Conservation (phyloP, 2,113 vertebrate genomes). For the Eublepharis macularius region DNA sequence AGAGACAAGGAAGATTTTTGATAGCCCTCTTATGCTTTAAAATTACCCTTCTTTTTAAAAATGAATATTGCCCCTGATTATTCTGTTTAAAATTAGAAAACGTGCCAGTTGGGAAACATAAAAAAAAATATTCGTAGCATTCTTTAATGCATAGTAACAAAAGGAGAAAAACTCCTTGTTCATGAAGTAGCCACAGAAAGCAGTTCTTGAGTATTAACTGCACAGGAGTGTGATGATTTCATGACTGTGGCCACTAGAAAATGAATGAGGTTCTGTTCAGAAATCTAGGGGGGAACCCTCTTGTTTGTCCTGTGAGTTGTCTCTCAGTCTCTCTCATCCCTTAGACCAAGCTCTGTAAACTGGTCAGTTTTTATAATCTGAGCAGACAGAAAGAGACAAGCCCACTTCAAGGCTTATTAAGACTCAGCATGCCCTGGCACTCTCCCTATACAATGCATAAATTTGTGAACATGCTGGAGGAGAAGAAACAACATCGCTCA, state of each 20-base stretch:
- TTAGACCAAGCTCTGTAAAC: not conserved
- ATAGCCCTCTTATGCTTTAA: slow-evolving; percentile 48
- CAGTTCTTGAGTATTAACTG: slow-evolving; percentile 37
- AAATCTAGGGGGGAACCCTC: not conserved
- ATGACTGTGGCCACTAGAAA: not conserved
- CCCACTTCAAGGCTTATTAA: too few relatives aligned
- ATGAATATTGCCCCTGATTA: slow-evolving; percentile 53
- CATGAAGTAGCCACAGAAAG: slow-evolving; percentile 6
- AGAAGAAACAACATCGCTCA: not conserved
- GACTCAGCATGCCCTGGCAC: not conserved
- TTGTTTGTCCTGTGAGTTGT: too few relatives aligned
- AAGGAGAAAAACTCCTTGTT: slow-evolving; percentile 43
- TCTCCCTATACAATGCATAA: not conserved
- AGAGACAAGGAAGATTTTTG: slow-evolving; percentile 21
- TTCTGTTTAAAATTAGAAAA: slow-evolving; percentile 34
- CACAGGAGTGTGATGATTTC: not conserved
- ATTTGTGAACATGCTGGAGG: not conserved
- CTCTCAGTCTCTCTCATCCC: not conserved
- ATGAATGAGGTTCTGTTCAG: not conserved
- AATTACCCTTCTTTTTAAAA: not conserved
- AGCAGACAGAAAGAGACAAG: too few relatives aligned
- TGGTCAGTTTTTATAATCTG: not conserved
- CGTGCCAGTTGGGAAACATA: slow-evolving; percentile 58
- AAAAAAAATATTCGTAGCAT: slow-evolving; percentile 49
- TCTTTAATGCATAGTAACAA: slow-evolving; percentile 52